Evolutionary conservation across 2,113 vertebrate species (phyloP), one percentile per base, ranked within the genome.

Genomic region (Arvicanthis niloticus): DNA sequence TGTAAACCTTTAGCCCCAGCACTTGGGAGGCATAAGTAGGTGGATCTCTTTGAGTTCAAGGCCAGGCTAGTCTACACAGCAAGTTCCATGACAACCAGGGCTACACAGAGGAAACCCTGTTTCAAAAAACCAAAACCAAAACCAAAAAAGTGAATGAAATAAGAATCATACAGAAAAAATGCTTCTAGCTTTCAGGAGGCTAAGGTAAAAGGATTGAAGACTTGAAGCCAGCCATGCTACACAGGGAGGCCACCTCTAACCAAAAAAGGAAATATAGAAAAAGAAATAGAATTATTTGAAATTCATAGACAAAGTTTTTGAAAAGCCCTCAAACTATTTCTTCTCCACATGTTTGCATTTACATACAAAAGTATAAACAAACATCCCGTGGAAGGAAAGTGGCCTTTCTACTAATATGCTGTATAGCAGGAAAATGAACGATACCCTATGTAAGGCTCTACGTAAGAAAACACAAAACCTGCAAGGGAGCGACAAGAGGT

Each of bases 271-370:
- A 73, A 72, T n/a, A 56, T 37, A 34, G 24, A 58, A 62, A 75
- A 34, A 40, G 26, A 93, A 90, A 68, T 26, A 65, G 15, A 13
- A 68, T 16, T 45, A 45, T n/a, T 92, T 94, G 31, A 95, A 89
- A 96, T 92, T 95, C 82, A 68, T 75, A 56, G 89, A 92, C 31
- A 94, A 89, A 93, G 72, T 77, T 86, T 37, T 89, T 84, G 24
- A 31, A 42, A 87, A 91, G 58, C 82, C 70, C 77, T 29, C 91
- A 94, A 94, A 82, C 40, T 15, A 51, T 85, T 91, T 96, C 6
- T 95, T 93, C 87, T 42, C 58, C 68, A 60, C 3, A 42, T 34
- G 68, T 94, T 88, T 96, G 93, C 42, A 91, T 92, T 5, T 58
- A 65, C 13, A 42, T 40, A 75, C 77, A 76, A 31, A 96, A 94